Evolutionary conservation across 2,888 invertebrate species (phyloP).

Genomic region (Argynnis bischoffii): DNA sequence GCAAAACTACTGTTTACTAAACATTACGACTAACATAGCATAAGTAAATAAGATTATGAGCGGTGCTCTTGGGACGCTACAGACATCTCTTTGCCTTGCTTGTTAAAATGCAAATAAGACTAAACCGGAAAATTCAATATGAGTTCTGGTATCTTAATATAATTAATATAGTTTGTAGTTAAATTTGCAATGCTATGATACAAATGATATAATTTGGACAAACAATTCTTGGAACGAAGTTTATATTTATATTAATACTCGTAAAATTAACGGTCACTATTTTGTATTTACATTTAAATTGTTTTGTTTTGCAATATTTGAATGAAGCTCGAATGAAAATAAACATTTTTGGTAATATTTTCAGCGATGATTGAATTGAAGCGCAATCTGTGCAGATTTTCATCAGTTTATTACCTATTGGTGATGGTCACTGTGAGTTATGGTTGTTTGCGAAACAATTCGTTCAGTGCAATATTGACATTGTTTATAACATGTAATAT

Average conservation of each 20-base stretch:
- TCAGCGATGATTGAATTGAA: constrained; percentile 10
- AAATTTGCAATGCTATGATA: neutral
- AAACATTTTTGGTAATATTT: constrained; percentile 8
- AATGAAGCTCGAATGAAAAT: constrained; percentile 3
- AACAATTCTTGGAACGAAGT: too few species aligned
- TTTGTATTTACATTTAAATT: neutral
- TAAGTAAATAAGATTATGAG: constrained; percentile 20
- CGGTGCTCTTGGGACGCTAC: constrained; percentile 16
- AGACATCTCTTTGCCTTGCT: constrained; percentile 19
- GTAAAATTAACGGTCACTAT: too few species aligned
- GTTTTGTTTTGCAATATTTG: neutral
- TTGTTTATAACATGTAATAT: constrained; percentile 31
- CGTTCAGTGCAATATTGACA: constrained; percentile 25
- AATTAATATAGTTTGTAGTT: neutral
- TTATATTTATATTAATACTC: too few species aligned
- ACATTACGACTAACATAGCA: constrained; percentile 10
- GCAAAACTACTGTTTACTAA: constrained; percentile 15
- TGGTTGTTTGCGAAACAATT: constrained; percentile 29
- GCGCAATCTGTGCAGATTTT: constrained; percentile 27
- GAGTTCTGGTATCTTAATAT: constrained; percentile 16
- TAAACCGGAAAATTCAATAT: constrained; percentile 17
- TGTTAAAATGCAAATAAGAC: constrained; percentile 22
- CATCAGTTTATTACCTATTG: constrained; percentile 36
- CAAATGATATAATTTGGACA: neutral
- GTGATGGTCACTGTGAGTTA: constrained; percentile 31